Evolutionary conservation across 2,888 invertebrate species (phyloP), one percentile per base, ranked within the genome.

Genomic region (Elmis aenea): DNA sequence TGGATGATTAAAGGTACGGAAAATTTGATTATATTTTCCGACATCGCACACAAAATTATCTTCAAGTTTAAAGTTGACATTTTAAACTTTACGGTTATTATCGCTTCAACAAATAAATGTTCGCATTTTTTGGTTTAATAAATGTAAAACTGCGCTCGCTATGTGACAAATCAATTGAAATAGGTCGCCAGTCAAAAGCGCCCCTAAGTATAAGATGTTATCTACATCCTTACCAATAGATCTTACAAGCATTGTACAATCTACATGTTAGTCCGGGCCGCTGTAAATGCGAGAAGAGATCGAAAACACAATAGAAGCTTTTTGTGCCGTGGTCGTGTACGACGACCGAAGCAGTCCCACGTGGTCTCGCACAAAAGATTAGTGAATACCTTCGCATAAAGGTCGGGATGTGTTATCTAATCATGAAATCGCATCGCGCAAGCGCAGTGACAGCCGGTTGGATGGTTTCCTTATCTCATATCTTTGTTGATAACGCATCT

Each of bases 381-480:
- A 54, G 56, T 58, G 57, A 56, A 58, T 58, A 51, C 57, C 55
- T 55, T 46, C 38, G 51, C 52, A 57, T 60, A 57, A 59, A 58
- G 55, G 53, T 51, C 53, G 42, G 48, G 50, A 42, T 38, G 34
- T 32, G 41, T 51, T 58, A 62, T 62, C 62, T 62, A 53, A 62
- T 62, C 62, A 42, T 29, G 29, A 26, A 49, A 62, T 62, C 62
- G 52, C 42, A 62, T 62, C 62, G 53, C 59, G 59, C 59, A 59
- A 53, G 58, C 60, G 61, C 61, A 62, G 42, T 57, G 58, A 55
- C 56, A 55, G 46, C 46, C 55, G 52, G 52, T 50, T 46, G 49
- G 42, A 38, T 35, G 24, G 18, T 5, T 18, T 37, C 38, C 31
- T 50, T 57, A 57, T 58, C 58, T 48, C 27, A 23, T 37, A 54